These are phyloP conservation scores for Pantherophis alleghaniensis DNA, from an alignment of 2,797 vertebrate species.

Conservation along the genomic window DNA sequence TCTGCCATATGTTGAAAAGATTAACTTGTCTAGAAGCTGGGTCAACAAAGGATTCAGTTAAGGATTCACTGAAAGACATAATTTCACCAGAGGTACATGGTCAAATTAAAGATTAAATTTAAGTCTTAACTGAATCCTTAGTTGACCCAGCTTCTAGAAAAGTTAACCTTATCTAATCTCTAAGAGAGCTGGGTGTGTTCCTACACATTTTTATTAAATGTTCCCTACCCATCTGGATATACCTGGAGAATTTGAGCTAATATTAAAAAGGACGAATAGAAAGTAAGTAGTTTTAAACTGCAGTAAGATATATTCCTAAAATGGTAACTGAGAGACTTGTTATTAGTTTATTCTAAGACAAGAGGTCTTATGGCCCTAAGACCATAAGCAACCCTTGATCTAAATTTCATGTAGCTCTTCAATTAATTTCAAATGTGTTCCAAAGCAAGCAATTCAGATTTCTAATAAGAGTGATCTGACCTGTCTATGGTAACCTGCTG, in stretches of 20 bases:
- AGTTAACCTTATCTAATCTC: neutral
- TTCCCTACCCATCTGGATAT: neutral
- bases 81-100: neutral
- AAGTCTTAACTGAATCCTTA: neutral
- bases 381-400: neutral
- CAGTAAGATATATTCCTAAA: neutral
- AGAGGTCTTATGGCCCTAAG: neutral
- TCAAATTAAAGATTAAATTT: neutral
- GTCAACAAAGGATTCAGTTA: neutral
- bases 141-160: too few relatives aligned
- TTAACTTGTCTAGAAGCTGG: neutral
- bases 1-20: neutral
- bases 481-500: neutral
- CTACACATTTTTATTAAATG: neutral
- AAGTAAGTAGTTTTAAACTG: neutral
- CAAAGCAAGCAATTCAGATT: neutral
- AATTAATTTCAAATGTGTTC: constrained; percentile 10
- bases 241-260: neutral
- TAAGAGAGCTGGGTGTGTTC: neutral
- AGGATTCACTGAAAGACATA: neutral
- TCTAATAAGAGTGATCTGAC: neutral
- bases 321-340: neutral
- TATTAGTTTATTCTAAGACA: neutral
- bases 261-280: neutral
- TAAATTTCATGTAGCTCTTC: neutral